Evolutionary conservation across 37 sponge, comb jelly and placozoan species (phyloP), one percentile per base, ranked within the genome.

Genomic region (Beroe forskalii): DNA sequence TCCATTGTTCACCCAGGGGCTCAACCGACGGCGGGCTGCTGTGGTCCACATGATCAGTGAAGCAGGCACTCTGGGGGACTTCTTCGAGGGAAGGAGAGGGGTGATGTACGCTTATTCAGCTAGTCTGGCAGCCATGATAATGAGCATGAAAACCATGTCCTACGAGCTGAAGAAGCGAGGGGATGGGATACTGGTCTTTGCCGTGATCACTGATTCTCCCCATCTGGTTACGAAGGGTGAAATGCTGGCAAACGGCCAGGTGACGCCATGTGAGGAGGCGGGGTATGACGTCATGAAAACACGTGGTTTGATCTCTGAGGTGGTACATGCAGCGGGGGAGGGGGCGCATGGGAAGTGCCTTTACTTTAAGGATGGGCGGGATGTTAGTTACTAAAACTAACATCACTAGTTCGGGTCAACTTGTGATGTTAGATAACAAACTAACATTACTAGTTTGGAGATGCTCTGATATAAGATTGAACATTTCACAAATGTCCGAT

Each of bases 111-210:
- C 48, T 8, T 80, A 80, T 48, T 80, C 86, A 1, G 86, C 86
- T 25, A 44, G 55, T 25, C 86, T 80, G 27, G 44, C 86, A 6
- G 86, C 86, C 4, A 80, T 80, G 86, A 80, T 80, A 80, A 80
- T 80, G 86, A 44, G 55, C 55, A 80, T 80, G 86, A 80, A 41
- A 48, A 80, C 86, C 1, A 80, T 80, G 86, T 80, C 86, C 4
- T 80, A 80, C 20, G 86, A 80, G 86, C 19, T 80, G 23, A 80
- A 80, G 28, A 80, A 80, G 86, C 40, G 86, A 41, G 3, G 27
- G 27, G 86, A 80, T 42, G 86, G 86, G 20, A 80, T 80, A 14
- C 30, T 80, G 19, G 86, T 42, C 48, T 80, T 80, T 41, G 86
- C 55, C 30, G 86, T 80, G 4, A 43, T 80, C 4, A 44, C 55